phyloP scores from a whole-genome alignment of 2,888 invertebrate genomes.

The Hemistola chrysoprasaria region DNA sequence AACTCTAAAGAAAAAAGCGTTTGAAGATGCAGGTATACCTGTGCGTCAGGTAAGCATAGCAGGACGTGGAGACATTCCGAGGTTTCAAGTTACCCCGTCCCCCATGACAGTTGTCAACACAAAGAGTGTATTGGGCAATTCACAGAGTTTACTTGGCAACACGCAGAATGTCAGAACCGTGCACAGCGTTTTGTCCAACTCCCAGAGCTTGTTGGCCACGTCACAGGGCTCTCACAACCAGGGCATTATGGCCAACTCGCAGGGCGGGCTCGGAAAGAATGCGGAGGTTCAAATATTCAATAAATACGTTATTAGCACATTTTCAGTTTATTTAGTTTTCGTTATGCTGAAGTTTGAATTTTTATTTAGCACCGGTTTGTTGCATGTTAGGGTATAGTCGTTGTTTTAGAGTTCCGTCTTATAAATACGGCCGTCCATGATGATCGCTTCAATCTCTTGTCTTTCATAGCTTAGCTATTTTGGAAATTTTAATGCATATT shows the following conservation, averaged over 20 bases:
- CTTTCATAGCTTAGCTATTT: too few species aligned
- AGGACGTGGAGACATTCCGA: constrained; percentile 59
- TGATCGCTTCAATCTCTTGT: too few species aligned
- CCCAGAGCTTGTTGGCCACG: constrained; percentile 11
- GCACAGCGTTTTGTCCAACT: constrained; percentile 4
- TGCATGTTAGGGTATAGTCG: constrained; percentile 17
- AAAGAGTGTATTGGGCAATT: constrained; percentile 35
- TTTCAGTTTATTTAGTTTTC: constrained; percentile 40
- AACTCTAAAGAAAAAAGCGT: constrained; percentile 92
- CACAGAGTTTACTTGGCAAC: constrained; percentile 55
- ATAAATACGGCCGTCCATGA: too few species aligned
- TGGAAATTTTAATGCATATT: too few species aligned
- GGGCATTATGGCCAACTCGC: constrained; percentile 48
- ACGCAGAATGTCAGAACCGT: constrained; percentile 22
- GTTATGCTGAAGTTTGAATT: constrained; percentile 53
- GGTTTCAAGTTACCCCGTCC: constrained; percentile 52
- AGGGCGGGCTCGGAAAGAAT: constrained; percentile 74
- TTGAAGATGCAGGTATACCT: constrained; percentile 93
- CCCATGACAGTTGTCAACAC: constrained; percentile 59
- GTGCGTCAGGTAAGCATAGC: constrained; percentile 84
- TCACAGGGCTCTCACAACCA: too few species aligned
- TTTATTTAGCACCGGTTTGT: constrained; percentile 26
- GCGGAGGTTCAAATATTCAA: constrained; percentile 79
- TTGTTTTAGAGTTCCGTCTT: too few species aligned
- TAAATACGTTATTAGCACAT: constrained; percentile 48